Evolutionary conservation across 2,797 vertebrate genomes (phyloP).

Genomic region (Heteromormyrus szaboi): DNA sequence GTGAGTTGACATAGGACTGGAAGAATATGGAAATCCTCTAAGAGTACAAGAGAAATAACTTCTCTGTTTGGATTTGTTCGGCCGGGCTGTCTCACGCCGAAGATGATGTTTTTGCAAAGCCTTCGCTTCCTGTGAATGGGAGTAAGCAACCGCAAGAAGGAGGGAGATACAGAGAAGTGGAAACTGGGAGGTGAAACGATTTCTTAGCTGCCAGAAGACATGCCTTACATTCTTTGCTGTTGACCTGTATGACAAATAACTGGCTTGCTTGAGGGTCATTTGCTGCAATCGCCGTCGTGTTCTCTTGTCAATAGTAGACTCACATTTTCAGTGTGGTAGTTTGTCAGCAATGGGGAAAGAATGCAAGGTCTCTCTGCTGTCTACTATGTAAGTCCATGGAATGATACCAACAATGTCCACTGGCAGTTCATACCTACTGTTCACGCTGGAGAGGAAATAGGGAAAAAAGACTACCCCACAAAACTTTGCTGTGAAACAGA

Average conservation of each 20-base stretch:
- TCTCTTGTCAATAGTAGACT: not conserved
- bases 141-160: not conserved
- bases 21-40: conserved; percentile 16
- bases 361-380: not conserved
- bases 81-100: not conserved
- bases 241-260: conserved; percentile 8
- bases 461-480: not conserved
- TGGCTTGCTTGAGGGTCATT: conserved; percentile 13
- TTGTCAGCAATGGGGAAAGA: not conserved
- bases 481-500: not conserved
- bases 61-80: not conserved
- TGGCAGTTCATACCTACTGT: not conserved
- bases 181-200: not conserved
- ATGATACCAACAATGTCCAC: not conserved
- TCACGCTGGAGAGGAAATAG: not conserved
- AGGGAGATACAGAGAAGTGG: not conserved
- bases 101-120: not conserved
- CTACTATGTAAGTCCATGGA: not conserved
- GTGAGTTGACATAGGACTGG: conserved; percentile 4
- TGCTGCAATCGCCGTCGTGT: not conserved
- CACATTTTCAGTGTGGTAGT: not conserved
- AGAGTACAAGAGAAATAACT: conserved; percentile 6
- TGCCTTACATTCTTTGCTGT: conserved; percentile 10
- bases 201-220: not conserved
- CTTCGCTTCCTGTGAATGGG: not conserved